Base-by-base conservation (phyloP, 2,113 vertebrate species). In the Tauraco erythrolophus region DNA sequence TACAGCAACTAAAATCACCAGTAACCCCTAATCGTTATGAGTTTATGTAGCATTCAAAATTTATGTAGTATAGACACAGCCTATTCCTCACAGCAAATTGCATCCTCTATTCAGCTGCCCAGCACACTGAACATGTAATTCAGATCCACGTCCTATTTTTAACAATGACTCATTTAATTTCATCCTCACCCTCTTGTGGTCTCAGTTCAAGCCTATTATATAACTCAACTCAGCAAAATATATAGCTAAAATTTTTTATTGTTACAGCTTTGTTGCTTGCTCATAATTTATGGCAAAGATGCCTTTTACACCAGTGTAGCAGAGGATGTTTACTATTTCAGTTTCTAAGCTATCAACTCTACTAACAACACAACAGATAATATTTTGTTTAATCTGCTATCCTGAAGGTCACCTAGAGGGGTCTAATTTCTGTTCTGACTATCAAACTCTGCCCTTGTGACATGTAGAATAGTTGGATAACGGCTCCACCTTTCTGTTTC, bases 81-180 rank as follows among this genome's bases (percentile, higher is more conserved):
- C 35, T 82, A 53, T 76, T 89, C 50, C 66, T 78, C 69, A 41
- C 39, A 65, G n/a, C 28, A 89, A 81, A 91, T 13, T 82, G 46
- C 61, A 54, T 82, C 25, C 22, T 70, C 70, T 84, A 57, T 84
- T 94, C 72, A 89, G 72, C 65, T 89, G 77, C 48, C 81, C 86
- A 80, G 54, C 46, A 85, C 37, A 82, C 16, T 84, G 45, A 53
- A 84, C 30, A 76, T 56, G 28, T 57, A 84, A 94, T 89, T 94
- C 80, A 78, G 61, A 60, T n/a, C 33, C 57, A 82, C 57, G 31
- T 78, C 39, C 89, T 95, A 69, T 95, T 89, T 96, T 97, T 89
- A 89, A 92, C 88, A 94, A 27, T 69, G 89, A 95, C 84, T 96
- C 96, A 94, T 78, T 88, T 77, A 75, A 96, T 96, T 92, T 95